These are phyloP conservation scores for Lycophotia porphyrea DNA, from an alignment of 2,888 invertebrate genomes.

Conservation along the genomic window DNA sequence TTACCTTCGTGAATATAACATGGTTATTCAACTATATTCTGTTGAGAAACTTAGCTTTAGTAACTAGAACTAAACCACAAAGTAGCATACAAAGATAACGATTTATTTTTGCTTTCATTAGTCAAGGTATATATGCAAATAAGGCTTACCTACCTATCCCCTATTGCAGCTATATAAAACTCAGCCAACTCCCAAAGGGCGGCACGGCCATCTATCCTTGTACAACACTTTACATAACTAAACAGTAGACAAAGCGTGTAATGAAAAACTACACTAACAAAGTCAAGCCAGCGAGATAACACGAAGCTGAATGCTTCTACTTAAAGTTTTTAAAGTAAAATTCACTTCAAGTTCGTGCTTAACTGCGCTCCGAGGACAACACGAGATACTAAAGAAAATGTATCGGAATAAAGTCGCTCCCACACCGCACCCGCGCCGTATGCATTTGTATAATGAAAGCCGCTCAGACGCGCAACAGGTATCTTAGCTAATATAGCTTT, in stretches of 20 bases:
- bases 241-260: slow-evolving; percentile 45
- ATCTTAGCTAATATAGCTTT: slow-evolving; percentile 58
- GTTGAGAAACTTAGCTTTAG: neutral
- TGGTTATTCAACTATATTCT: neutral
- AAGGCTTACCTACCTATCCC: neutral
- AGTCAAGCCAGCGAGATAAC: slow-evolving; percentile 60
- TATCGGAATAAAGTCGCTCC: slow-evolving; percentile 50
- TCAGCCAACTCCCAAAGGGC: slow-evolving; percentile 25
- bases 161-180: slow-evolving; percentile 40
- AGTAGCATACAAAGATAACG: neutral
- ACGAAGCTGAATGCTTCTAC: slow-evolving; percentile 55
- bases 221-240: slow-evolving; percentile 41
- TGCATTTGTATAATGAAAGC: slow-evolving; percentile 69
- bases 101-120: slow-evolving; percentile 17
- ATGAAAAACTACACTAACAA: slow-evolving; percentile 61
- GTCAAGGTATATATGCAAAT: slow-evolving; percentile 22
- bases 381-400: slow-evolving; percentile 61
- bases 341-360: slow-evolving; percentile 57
- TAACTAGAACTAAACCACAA: neutral
- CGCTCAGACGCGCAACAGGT: slow-evolving; percentile 69
- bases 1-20: neutral
- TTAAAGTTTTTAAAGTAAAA: slow-evolving; percentile 61
- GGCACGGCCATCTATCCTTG: slow-evolving; percentile 38
- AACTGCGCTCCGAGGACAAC: slow-evolving; percentile 60
- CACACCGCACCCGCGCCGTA: slow-evolving; percentile 46